Evolutionary conservation across 2,113 vertebrate species (phyloP).

Genomic region (Brachyistius frenatus): DNA sequence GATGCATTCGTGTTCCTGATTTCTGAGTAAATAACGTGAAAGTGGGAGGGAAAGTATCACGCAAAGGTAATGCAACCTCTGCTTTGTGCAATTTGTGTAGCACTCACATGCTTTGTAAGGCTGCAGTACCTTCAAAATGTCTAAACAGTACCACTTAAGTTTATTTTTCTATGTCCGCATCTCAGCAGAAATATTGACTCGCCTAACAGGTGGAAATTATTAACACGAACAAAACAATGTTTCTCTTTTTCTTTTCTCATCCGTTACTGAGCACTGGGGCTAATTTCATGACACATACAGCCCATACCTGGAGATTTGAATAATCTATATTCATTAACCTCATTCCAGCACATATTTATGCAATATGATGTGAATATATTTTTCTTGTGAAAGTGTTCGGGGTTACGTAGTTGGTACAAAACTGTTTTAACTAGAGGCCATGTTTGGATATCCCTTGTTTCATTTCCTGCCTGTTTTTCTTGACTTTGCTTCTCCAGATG

Average conservation of each 20-base stretch:
- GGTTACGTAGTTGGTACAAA: constrained; percentile 54
- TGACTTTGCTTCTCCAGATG: constrained; percentile 57
- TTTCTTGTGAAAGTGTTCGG: constrained; percentile 63
- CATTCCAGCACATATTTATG: constrained; percentile 79
- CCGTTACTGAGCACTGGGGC: constrained; percentile 55
- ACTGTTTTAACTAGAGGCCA: constrained; percentile 39
- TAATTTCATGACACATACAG: constrained; percentile 28
- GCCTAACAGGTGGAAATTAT: constrained; percentile 19
- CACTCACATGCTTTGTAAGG: constrained; percentile 52
- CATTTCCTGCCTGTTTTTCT: constrained; percentile 49
- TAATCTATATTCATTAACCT: constrained; percentile 59
- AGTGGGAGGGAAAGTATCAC: neutral
- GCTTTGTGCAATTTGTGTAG: constrained; percentile 66
- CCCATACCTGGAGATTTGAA: constrained; percentile 50
- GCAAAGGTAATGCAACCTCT: constrained; percentile 27
- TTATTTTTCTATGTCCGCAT: neutral
- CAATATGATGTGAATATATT: constrained; percentile 76
- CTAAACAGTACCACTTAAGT: constrained; percentile 29
- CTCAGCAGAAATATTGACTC: constrained; percentile 34
- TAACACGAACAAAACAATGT: constrained; percentile 1
- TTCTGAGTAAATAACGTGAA: constrained; percentile 20
- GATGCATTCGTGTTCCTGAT: constrained; percentile 37
- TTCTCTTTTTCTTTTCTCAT: constrained; percentile 11
- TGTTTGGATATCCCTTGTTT: constrained; percentile 49
- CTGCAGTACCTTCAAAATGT: constrained; percentile 51